Conservation (phyloP, 2,113 vertebrate genomes). For the Macquaria australasica region DNA sequence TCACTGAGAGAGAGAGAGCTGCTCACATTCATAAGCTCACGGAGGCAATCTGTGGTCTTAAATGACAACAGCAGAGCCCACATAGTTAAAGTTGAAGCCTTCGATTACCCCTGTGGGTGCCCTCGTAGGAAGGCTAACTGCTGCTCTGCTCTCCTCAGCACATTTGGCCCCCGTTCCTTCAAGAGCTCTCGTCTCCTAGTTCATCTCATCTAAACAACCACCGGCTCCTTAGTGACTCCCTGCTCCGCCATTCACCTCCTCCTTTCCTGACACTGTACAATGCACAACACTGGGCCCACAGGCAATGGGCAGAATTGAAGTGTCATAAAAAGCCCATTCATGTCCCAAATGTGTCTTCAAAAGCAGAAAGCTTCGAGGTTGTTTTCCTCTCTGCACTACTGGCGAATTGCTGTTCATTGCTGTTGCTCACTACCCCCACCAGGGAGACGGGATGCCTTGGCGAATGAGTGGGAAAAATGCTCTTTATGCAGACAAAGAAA, state of each 20-base stretch:
- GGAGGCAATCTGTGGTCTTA: constrained; percentile 42
- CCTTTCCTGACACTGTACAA: constrained; percentile 57
- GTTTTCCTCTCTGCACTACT: constrained; percentile 45
- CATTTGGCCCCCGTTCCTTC: constrained; percentile 67
- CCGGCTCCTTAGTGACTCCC: constrained; percentile 55
- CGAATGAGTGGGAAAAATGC: constrained; percentile 48
- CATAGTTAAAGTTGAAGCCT: constrained; percentile 67
- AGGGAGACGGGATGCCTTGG: constrained; percentile 50
- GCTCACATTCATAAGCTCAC: constrained; percentile 56
- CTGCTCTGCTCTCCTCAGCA: constrained; percentile 72
- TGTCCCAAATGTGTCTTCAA: constrained; percentile 77
- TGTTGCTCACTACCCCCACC: constrained; percentile 52
- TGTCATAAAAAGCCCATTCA: constrained; percentile 78
- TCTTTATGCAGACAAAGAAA: constrained; percentile 62
- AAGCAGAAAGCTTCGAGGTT: constrained; percentile 54
- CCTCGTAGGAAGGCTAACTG: constrained; percentile 65
- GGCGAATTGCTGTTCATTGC: constrained; percentile 56
- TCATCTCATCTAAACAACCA: constrained; percentile 74
- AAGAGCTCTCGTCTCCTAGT: constrained; percentile 58
- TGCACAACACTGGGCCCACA: constrained; percentile 56
- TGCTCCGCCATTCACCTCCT: constrained; percentile 54
- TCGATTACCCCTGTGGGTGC: constrained; percentile 63
- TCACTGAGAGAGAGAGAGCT: constrained; percentile 16
- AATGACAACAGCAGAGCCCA: constrained; percentile 60
- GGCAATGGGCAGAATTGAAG: constrained; percentile 71